Evolutionary conservation across 2,797 vertebrate genomes (phyloP), one percentile per base, ranked within the genome.

Genomic region (Harpagifer antarcticus): DNA sequence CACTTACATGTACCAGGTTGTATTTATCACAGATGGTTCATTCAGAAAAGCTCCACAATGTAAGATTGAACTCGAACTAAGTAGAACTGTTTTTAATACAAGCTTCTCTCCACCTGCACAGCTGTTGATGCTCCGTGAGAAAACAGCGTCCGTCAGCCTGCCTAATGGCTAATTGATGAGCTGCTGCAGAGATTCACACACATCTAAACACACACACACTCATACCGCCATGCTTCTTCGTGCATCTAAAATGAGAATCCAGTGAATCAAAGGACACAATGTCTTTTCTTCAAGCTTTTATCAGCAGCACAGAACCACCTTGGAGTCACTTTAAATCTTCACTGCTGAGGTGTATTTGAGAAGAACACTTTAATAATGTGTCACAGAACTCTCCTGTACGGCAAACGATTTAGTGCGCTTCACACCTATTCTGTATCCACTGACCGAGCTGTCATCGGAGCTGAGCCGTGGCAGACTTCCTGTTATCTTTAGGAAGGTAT

Each of bases 131-230:
- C 55, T 55, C 53, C 17, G 44, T 15, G 17, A 47, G 67, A 68
- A 42, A 60, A 40, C 20, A 3, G 3, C 16, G n/a, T 52, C 63
- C 59, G 54, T 79, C 82, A 70, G 59, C 58, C 68, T 5, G 40
- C 47, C 66, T 75, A 23, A 14, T 84, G 74, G 76, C 52, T 88
- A 81, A 87, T 74, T 73, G 57, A 88, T 82, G 56, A 87, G 68
- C 70, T 67, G 59, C 72, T 9, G 15, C 77, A 61, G 71, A 74
- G 54, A 61, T 11, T 47, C 59, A 31, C 55, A 13, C 47, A 27
- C 52, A 62, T 42, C 40, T 44, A 57, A 3, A 50, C 31, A 23
- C 19, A 47, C n/a, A 0, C 54, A 40, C 45, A 3, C 8, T 5
- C 44, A 76, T 67, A 55, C 60, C 20, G 58, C 48, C 8, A 9